A percentile compares a stretch with the other conserved stretches of the same genome.
These are phyloP conservation scores for Pseudochirops cupreus DNA, from an alignment of 2,797 vertebrate genomes.

Conservation along the genomic window DNA sequence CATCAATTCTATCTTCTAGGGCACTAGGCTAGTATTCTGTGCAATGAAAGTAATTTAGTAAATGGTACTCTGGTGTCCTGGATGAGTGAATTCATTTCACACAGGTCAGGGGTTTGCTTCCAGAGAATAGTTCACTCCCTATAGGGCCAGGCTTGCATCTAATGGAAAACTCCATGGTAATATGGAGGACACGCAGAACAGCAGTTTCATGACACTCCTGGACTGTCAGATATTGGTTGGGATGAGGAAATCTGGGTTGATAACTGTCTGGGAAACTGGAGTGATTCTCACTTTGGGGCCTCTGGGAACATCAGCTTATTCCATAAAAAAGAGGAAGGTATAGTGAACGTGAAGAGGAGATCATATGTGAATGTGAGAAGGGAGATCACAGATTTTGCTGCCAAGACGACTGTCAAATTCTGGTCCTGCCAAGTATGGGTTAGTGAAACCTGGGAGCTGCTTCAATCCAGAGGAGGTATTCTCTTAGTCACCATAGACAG, in stretches of 20 bases:
- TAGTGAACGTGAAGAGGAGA: accelerated
- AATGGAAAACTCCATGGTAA: slow-evolving; percentile 36
- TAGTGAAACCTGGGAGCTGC: background rate
- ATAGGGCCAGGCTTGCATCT: slow-evolving; percentile 36
- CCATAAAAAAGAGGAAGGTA: background rate
- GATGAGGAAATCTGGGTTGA: background rate
- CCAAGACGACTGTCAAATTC: background rate
- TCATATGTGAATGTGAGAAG: background rate
- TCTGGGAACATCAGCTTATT: background rate
- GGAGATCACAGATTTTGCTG: background rate
- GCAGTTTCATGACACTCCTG: background rate
- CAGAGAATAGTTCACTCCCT: slow-evolving; percentile 57
- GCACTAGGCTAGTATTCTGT: slow-evolving; percentile 60
- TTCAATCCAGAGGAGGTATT: background rate
- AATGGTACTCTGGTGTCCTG: slow-evolving; percentile 54
- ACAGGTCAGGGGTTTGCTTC: slow-evolving; percentile 69
- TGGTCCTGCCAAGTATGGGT: background rate
- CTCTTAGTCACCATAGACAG: background rate
- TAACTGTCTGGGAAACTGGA: background rate
- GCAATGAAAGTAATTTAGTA: slow-evolving; percentile 75
- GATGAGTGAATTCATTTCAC: slow-evolving; percentile 69
- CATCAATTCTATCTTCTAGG: slow-evolving; percentile 61
- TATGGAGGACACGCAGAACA: background rate
- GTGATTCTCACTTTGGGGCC: background rate
- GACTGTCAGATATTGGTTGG: background rate